Evolutionary conservation across 2,113 vertebrate genomes (phyloP).

Genomic region (Sterna hirundo): DNA sequence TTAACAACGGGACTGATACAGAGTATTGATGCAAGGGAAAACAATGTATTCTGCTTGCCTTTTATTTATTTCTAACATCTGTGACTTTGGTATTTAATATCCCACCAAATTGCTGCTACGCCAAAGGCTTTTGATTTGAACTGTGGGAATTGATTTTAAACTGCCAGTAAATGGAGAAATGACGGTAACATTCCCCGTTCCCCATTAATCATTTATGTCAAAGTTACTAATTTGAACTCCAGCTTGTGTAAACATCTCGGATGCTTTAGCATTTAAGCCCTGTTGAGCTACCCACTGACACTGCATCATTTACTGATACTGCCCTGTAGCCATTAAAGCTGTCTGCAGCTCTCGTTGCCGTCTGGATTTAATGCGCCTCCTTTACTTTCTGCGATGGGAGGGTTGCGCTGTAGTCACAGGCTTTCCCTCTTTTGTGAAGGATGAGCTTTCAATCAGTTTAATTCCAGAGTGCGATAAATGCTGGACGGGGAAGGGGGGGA

Average conservation of each 20-base stretch:
- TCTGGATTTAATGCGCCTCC: constrained; percentile 14
- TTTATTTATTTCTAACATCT: constrained; percentile 44
- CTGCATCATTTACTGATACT: constrained; percentile 42
- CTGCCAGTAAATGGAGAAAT: constrained; percentile 50
- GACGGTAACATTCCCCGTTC: constrained; percentile 25
- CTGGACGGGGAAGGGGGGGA: accelerated
- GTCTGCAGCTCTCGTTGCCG: constrained; percentile 7
- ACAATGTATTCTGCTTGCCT: neutral
- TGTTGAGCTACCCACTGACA: constrained; percentile 24
- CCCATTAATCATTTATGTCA: constrained; percentile 55
- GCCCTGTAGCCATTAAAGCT: constrained; percentile 5
- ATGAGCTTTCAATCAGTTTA: neutral
- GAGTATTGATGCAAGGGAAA: neutral
- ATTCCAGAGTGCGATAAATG: neutral
- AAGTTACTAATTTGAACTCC: constrained; percentile 47
- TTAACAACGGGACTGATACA: neutral
- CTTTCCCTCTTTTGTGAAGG: neutral
- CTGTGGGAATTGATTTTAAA: constrained; percentile 54
- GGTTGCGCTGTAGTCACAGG: neutral
- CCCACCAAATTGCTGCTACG: constrained; percentile 14
- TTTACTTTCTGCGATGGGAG: neutral
- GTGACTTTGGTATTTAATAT: constrained; percentile 41
- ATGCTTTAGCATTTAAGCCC: neutral
- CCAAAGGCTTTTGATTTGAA: constrained; percentile 44
- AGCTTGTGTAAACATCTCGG: constrained; percentile 23